These are phyloP conservation scores for Eumaeus atala DNA, from an alignment of 1,140 invertebrate genomes.

Conservation along the genomic window DNA sequence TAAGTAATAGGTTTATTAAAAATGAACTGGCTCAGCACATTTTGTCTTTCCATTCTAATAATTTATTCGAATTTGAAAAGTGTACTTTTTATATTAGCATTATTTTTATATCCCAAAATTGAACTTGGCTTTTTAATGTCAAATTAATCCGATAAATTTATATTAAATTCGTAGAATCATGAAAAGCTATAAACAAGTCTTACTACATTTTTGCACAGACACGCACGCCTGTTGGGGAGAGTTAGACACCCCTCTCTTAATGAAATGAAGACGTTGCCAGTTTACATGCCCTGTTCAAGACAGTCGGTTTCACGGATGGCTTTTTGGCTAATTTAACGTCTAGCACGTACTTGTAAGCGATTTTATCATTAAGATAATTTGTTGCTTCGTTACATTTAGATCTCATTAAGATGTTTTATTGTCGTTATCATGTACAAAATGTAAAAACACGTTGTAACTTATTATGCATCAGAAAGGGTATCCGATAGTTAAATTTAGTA, in stretches of 20 bases:
- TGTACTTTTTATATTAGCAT: too few species aligned
- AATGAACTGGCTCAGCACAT: too few species aligned
- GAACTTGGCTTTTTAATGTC: too few species aligned
- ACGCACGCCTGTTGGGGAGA: constrained; percentile 29
- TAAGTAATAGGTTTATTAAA: too few species aligned
- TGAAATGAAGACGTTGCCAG: constrained; percentile 52
- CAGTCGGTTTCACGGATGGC: constrained; percentile 28
- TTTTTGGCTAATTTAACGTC: constrained; percentile 40
- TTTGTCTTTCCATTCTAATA: too few species aligned
- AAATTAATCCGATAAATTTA: too few species aligned
- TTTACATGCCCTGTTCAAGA: constrained; percentile 39
- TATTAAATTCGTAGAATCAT: neutral
- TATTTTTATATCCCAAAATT: too few species aligned
- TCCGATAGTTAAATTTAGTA: too few species aligned
- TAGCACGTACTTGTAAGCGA: constrained; percentile 22
- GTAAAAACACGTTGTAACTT: too few species aligned
- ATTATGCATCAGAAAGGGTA: too few species aligned
- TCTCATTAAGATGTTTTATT: neutral
- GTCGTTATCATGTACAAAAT: too few species aligned
- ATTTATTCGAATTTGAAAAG: too few species aligned
- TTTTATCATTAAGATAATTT: constrained; percentile 12
- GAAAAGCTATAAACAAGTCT: constrained; percentile 16
- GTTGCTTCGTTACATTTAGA: constrained; percentile 7
- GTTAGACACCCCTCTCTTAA: constrained; percentile 40
- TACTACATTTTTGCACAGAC: constrained; percentile 13